Evolutionary conservation across 2,797 vertebrate species (phyloP), one percentile per base, ranked within the genome.

Genomic region (Aselliscus stoliczkanus): DNA sequence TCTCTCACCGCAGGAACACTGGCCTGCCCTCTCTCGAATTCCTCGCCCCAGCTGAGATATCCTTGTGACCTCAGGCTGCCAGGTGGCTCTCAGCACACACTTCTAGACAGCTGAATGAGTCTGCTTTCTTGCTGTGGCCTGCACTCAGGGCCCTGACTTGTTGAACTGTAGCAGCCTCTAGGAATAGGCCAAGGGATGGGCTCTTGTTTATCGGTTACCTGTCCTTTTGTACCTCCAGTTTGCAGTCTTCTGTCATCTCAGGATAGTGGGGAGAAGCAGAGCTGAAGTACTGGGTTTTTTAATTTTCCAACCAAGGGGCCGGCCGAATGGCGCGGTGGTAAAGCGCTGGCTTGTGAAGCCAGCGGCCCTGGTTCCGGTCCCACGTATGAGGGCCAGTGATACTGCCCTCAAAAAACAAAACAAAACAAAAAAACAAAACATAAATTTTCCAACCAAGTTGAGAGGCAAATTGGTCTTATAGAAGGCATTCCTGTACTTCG

Each of bases 271-370:
- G 34, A 14, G 9, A 8, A 39, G 42, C 44, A 65, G 20, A 81
- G 75, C 25, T 54, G 80, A 64, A 65, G 52, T 34, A 50, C 1
- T 20, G 50, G 42, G 54, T 34, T 88, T 70, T 60, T 84, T 1
- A 70, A 60, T 58, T 97, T 94, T 88, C 42, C 18, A 82, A 52
- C 76, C 75, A 90, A 42, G 82, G n/a, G n/a, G n/a, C n/a, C n/a
- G n/a, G n/a, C n/a, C n/a, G n/a, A n/a, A n/a, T n/a, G n/a, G n/a
- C n/a, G n/a, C n/a, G n/a, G n/a, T n/a, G n/a, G n/a, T n/a, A n/a
- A n/a, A n/a, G n/a, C n/a, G n/a, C n/a, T n/a, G n/a, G n/a, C n/a
- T n/a, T n/a, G n/a, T n/a, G n/a, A n/a, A n/a, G n/a, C n/a, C n/a
- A n/a, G n/a, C n/a, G n/a, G n/a, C n/a, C n/a, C n/a, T n/a, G n/a